Base-by-base conservation (phyloP, 2,888 invertebrate species). In the Pardosa pseudoannulata region DNA sequence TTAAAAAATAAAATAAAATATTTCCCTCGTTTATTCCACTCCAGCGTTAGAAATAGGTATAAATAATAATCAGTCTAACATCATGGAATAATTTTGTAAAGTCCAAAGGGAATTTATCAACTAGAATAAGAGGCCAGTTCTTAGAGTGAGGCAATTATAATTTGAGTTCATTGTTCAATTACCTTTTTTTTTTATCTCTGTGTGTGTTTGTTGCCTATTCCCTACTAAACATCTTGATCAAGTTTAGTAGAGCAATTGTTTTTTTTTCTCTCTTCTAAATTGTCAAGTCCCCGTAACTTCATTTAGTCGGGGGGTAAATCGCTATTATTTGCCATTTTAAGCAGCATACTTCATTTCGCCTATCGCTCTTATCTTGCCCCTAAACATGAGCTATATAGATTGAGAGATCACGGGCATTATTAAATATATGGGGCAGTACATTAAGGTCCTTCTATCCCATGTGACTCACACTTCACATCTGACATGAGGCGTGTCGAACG, bases 401-500 rank as follows among this genome's bases (percentile, higher is more conserved):
- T 46, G 41, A 46, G 41, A 13, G 41, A 46, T 46, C 41, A 46
- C 16, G 41, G 9, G 41, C 41, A 46, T 46, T 46, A 46, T n/a
- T n/a, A n/a, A 46, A 46, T 46, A 16, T 13, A 46, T 46, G 41
- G 16, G 41, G 6, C 6, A 36, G 36, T 36, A 11, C 36, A 36
- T 36, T 5, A 36, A 36, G 36, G 11, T n/a, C 36, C 41, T 5
- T 46, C 41, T 46, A 13, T 46, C 56, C 23, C 23, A 56, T 23
- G 23, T 56, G 56, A 56, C 23, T 56, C 56, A 56, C 56, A 56
- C 23, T 56, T 56, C 56, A 56, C 56, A 56, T 6, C 23, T 56
- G 56, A 56, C 56, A 56, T 56, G 13, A 56, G 56, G 56, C 56
- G 56, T 56, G 56, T 56, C 56, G 56, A 56, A 56, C 23, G 23